A percentile compares a stretch with the other conserved stretches of the same genome.
These are phyloP conservation scores for Silvanus unidentatus DNA, from an alignment of 2,888 invertebrate genomes.

Conservation along the genomic window DNA sequence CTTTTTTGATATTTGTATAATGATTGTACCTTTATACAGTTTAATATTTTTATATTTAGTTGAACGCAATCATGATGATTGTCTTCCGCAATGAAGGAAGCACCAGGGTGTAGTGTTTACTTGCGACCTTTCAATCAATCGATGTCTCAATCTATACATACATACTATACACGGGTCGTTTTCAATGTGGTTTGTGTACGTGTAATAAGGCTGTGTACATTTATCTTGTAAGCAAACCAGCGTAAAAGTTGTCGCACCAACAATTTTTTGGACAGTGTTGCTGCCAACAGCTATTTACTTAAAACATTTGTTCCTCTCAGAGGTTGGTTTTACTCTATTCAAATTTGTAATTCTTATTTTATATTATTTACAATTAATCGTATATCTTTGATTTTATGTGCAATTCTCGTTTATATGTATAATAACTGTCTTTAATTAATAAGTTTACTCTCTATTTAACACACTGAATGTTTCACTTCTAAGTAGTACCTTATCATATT, in stretches of 20 bases:
- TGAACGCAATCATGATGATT: constrained; percentile 48
- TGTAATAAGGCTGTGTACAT: constrained; percentile 48
- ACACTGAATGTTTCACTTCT: constrained; percentile 4
- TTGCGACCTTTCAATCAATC: constrained; percentile 48
- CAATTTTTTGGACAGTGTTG: constrained; percentile 9
- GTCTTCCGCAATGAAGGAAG: constrained; percentile 47
- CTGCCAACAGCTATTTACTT: constrained; percentile 1
- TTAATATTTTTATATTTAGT: constrained; percentile 49
- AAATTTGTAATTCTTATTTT: neutral
- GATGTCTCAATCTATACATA: constrained; percentile 44
- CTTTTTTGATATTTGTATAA: constrained; percentile 48
- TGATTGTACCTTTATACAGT: constrained; percentile 48
- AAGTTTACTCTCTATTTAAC: neutral
- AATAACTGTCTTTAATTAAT: neutral
- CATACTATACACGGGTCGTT: constrained; percentile 45
- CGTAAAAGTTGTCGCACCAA: constrained; percentile 21
- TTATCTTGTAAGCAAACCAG: constrained; percentile 39
- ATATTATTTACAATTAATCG: neutral
- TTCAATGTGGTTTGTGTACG: constrained; percentile 47
- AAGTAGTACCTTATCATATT: neutral
- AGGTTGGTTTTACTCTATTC: constrained; percentile 1
- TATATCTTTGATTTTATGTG: neutral
- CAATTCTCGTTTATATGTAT: neutral
- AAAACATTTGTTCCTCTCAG: constrained; percentile 20
- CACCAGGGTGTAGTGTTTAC: constrained; percentile 48